Evolutionary conservation across 2,888 invertebrate species (phyloP).

Genomic region (Formica aserva): DNA sequence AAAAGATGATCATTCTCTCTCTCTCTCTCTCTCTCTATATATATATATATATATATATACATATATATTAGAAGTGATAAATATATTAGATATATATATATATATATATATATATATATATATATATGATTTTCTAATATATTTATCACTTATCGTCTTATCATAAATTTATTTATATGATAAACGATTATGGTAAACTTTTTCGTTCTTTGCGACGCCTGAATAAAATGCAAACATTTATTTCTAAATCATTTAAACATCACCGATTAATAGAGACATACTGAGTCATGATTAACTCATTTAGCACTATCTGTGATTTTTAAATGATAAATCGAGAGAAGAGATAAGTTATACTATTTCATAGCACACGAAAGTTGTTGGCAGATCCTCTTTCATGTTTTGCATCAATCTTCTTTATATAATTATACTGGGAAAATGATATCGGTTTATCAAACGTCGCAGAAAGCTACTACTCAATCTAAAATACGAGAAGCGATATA

Average conservation of each 20-base stretch:
- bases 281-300: constrained; percentile 51
- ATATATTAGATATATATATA: too few relatives aligned
- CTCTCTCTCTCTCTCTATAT: too few relatives aligned
- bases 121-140: background rate
- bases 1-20: background rate
- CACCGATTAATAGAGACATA: constrained; percentile 37
- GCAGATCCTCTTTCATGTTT: constrained; percentile 34
- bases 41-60: too few relatives aligned
- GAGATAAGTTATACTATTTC: constrained; percentile 37
- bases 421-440: constrained; percentile 12
- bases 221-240: constrained; percentile 30
- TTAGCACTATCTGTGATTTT: constrained; percentile 41
- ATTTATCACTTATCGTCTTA: background rate
- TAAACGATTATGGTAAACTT: background rate
- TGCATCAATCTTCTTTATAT: constrained; percentile 29
- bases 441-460: background rate
- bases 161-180: background rate
- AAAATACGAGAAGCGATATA: background rate
- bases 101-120: too few relatives aligned
- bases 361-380: constrained; percentile 30
- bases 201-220: background rate
- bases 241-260: constrained; percentile 6
- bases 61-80: too few relatives aligned
- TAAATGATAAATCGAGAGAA: constrained; percentile 40
- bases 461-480: background rate